Evolutionary conservation across 2,888 invertebrate species (phyloP).

Genomic region (Tiliacea aurago): DNA sequence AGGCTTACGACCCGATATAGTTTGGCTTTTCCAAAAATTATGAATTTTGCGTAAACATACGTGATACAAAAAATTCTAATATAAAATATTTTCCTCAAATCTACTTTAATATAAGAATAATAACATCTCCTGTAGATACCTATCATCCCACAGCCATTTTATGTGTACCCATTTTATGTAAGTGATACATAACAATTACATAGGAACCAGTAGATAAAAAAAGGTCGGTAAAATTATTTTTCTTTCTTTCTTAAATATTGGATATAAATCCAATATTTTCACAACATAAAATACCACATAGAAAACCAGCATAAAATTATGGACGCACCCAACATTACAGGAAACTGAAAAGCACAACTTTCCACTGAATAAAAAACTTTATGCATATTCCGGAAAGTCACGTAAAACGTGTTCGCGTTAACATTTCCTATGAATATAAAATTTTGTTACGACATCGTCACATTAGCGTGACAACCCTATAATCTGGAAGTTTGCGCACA

Average conservation of each 20-base stretch:
- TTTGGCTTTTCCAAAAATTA: not conserved
- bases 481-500: slow-evolving; percentile 49
- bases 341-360: slow-evolving; percentile 48
- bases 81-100: not conserved
- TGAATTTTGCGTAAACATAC: too few relatives aligned
- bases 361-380: slow-evolving; percentile 44
- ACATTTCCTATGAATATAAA: slow-evolving; percentile 62
- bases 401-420: slow-evolving; percentile 55
- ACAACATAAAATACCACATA: too few relatives aligned
- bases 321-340: not conserved
- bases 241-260: too few relatives aligned
- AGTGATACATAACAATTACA: not conserved
- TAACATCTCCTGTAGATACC: too few relatives aligned
- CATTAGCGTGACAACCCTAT: slow-evolving; percentile 54
- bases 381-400: slow-evolving; percentile 60
- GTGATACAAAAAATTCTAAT: too few relatives aligned
- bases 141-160: too few relatives aligned
- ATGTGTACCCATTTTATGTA: not conserved
- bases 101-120: not conserved
- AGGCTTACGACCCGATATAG: rapidly evolving
- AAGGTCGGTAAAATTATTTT: too few relatives aligned
- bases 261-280: slow-evolving; percentile 22
- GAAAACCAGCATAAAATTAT: slow-evolving; percentile 12
- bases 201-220: not conserved
- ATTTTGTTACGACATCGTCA: slow-evolving; percentile 49